Evolutionary conservation across 2,113 vertebrate genomes (phyloP).

Genomic region (Zapus hudsonius): DNA sequence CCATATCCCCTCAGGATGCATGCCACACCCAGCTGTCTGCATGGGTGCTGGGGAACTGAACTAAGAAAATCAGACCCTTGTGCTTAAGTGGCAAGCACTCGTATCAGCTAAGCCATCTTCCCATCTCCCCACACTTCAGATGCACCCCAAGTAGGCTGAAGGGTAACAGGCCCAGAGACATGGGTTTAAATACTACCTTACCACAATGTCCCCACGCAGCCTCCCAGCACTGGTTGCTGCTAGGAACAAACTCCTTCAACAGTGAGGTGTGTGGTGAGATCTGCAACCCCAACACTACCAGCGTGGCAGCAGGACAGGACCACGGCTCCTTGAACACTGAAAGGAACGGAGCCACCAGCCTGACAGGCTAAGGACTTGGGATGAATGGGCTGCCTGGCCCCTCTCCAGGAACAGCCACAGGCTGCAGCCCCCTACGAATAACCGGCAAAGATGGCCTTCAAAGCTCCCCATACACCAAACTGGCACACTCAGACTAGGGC

Average conservation of each 20-base stretch:
- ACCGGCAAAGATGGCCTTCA: fast-evolving
- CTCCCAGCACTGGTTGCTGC: background rate
- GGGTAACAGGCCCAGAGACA: background rate
- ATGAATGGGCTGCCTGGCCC: background rate
- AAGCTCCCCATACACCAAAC: background rate
- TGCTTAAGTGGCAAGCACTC: too few species aligned
- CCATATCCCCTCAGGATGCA: too few species aligned
- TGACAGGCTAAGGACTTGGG: background rate
- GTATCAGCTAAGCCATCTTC: too few species aligned
- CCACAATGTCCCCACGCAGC: background rate
- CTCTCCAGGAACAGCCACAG: background rate
- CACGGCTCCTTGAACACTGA: background rate
- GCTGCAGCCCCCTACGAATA: background rate
- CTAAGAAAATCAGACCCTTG: too few species aligned
- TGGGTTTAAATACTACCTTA: background rate
- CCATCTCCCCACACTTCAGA: background rate
- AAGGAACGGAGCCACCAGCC: background rate
- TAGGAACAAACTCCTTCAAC: background rate
- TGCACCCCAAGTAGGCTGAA: background rate
- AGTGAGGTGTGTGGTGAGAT: fast-evolving
- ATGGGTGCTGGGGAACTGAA: too few species aligned
- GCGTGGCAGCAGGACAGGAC: fast-evolving
- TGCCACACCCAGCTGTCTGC: too few species aligned
- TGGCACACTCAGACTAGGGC: background rate
- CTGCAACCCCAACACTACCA: background rate